Evolutionary conservation across 2,888 invertebrate genomes (phyloP), one percentile per base, ranked within the genome.

Genomic region (Lagria hirta): DNA sequence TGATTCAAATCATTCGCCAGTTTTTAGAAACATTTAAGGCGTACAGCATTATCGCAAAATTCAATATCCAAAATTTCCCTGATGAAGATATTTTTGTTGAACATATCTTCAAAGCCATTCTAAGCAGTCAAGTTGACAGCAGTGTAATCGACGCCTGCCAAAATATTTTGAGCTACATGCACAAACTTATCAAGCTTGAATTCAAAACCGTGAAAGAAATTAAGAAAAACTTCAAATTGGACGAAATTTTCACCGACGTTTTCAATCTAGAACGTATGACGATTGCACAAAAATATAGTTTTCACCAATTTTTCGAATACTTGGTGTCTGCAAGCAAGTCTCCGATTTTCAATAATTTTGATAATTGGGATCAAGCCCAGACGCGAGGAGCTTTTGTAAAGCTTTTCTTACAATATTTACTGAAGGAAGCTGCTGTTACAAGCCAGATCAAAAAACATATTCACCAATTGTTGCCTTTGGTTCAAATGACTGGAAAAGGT

Each of bases 141-240:
- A 29, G 29, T 5, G 28, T 41, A n/a, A 35, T 11, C 10, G 37
- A 49, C 5, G 49, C 53, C 6, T 38, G 44, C 13, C 18, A 27
- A 8, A 46, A 43, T 23, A 48, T 49, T 13, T 29, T 33, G 3
- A 34, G 44, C n/a, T 6, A 34, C 11, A 21, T 30, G 4, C 43
- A 48, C 10, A 37, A 24, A 12, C 23, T 48, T n/a, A 27, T 21
- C 10, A 18, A 34, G 4, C 18, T 54, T 4, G 34, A 47, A 22
- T 33, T 54, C 4, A 13, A 42, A 5, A 49, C 47, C 1, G 48
- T 28, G 13, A 57, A 52, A 11, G 51, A 55, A 16, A 48, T 57
- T 17, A 44, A 44, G 10, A 59, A 56, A 41, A 47, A 45, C 6
- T 51, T 59, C 23, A 54, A 56, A 22, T 26, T 59, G 13, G 46